A percentile compares a stretch with the other conserved stretches of the same genome.
Evolutionary conservation across 2,797 vertebrate species (phyloP).

Genomic region (Triplophysa bombifrons): DNA sequence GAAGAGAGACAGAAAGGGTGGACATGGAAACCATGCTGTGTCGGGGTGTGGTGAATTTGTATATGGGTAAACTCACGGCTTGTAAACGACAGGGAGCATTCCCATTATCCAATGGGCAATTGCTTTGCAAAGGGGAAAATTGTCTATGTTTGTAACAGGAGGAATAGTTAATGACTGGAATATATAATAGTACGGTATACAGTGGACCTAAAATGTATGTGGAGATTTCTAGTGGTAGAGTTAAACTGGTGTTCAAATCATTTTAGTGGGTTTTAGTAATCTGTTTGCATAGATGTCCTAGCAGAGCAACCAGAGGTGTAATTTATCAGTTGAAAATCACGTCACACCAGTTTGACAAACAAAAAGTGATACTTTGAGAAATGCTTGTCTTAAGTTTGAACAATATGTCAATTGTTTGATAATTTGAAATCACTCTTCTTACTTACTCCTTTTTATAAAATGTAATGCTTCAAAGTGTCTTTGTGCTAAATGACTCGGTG

Average conservation of each 20-base stretch:
- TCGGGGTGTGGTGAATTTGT: constrained; percentile 40
- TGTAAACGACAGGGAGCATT: constrained; percentile 27
- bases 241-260: neutral
- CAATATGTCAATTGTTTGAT: too few species aligned
- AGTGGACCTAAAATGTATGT: neutral
- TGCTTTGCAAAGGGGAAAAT: neutral
- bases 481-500: neutral
- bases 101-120: constrained; percentile 24
- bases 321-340: neutral
- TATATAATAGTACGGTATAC: neutral
- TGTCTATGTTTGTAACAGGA: neutral
- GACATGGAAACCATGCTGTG: constrained; percentile 20
- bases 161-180: neutral
- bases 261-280: neutral
- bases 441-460: neutral
- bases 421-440: neutral
- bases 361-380: neutral
- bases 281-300: neutral
- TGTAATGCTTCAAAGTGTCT: neutral
- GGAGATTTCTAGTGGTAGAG: neutral
- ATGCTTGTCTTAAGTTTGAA: neutral
- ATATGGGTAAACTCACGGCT: constrained; percentile 29
- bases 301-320: neutral
- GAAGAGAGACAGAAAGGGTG: neutral
- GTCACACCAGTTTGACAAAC: neutral